Evolutionary conservation across 2,888 invertebrate genomes (phyloP).

Genomic region (Cephus nigrinus): DNA sequence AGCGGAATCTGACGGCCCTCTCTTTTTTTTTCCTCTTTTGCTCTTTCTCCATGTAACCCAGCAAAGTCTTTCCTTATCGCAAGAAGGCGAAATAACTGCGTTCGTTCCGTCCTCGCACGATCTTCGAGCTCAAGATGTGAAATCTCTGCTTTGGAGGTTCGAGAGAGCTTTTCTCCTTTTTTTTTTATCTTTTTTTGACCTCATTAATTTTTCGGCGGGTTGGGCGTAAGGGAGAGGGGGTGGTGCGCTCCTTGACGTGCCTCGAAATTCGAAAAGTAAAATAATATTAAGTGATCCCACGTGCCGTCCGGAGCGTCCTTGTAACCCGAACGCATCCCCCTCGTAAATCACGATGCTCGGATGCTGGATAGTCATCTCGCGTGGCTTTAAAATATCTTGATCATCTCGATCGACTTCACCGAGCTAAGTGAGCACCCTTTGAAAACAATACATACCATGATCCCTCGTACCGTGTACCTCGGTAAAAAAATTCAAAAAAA

Average conservation of each 20-base stretch:
- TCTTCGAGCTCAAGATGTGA: slow-evolving; percentile 16
- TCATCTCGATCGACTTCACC: no score
- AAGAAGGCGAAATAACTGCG: slow-evolving; percentile 23
- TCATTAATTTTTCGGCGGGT: not conserved
- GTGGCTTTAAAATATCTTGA: no score
- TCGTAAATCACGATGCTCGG: slow-evolving; percentile 23
- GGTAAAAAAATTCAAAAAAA: no score
- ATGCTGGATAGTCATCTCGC: no score
- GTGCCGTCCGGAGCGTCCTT: slow-evolving; percentile 20
- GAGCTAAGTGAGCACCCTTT: no score
- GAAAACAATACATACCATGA: no score
- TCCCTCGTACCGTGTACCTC: no score
- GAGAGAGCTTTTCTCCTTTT: slow-evolving; percentile 12
- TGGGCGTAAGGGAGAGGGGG: slow-evolving; percentile 8
- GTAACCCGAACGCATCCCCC: not conserved
- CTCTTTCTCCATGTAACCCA: slow-evolving; percentile 18
- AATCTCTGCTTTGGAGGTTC: slow-evolving; percentile 3
- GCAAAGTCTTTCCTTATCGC: slow-evolving; percentile 36
- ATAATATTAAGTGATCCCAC: slow-evolving; percentile 40
- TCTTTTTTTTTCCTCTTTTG: slow-evolving; percentile 12
- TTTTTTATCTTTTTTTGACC: slow-evolving; percentile 25
- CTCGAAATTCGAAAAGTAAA: slow-evolving; percentile 30
- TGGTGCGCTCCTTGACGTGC: slow-evolving; percentile 28
- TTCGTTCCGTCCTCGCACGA: slow-evolving; percentile 19
- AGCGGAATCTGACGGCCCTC: not conserved